These are phyloP conservation scores for Trachelipus rathkii DNA, from an alignment of 1,140 invertebrate species.

Conservation along the genomic window DNA sequence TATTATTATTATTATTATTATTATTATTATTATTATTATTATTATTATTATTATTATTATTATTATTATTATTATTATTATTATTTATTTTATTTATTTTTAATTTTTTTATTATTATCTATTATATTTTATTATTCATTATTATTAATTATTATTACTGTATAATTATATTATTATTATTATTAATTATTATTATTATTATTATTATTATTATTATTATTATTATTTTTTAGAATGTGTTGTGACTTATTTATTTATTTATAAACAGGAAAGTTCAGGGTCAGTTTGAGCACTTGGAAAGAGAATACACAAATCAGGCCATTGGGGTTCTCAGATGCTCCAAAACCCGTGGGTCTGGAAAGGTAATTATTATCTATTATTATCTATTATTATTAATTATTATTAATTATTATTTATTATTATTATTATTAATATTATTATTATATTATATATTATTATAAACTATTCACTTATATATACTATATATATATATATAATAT, in stretches of 20 bases:
- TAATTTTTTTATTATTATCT: not conserved
- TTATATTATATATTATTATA: no score
- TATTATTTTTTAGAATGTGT: not conserved
- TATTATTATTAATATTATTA: no score
- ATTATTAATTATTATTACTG: no score
- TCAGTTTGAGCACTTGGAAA: conserved; percentile 66
- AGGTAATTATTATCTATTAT: conserved; percentile 55
- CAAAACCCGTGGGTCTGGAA: conserved; percentile 62
- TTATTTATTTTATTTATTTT: not conserved
- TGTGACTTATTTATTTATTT: not conserved
- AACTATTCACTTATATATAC: no score
- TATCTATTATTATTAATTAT: conserved; percentile 2
- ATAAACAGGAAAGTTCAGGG: conserved; percentile 63
- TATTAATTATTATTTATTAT: not conserved
- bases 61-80: not conserved
- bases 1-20: no score
- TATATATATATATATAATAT: no score
- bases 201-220: not conserved
- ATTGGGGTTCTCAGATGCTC: conserved; percentile 61
- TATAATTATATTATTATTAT: no score
- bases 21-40: no score
- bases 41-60: no score
- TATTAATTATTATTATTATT: no score
- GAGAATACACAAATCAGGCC: conserved; percentile 65
- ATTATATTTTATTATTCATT: no score